These are phyloP conservation scores for Craseonycteris thonglongyai DNA, from an alignment of 2,113 vertebrate genomes.

Conservation along the genomic window DNA sequence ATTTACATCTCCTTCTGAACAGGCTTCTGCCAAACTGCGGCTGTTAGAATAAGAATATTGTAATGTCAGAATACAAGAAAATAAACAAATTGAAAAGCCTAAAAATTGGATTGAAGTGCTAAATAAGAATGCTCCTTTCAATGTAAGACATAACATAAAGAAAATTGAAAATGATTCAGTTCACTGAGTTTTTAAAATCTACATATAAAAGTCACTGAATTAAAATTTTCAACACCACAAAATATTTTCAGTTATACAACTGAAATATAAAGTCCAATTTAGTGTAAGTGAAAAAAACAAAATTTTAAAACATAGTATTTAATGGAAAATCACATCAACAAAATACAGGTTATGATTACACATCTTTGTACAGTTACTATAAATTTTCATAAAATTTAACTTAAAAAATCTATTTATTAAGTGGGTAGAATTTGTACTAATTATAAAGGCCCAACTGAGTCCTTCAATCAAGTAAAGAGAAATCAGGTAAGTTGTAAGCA, in stretches of 20 bases:
- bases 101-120: not conserved
- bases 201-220: conserved; percentile 5
- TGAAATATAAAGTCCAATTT: not conserved
- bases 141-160: not conserved
- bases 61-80: not conserved
- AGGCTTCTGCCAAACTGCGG: conserved; percentile 99
- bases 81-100: not conserved
- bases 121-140: not conserved
- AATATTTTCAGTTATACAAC: not conserved
- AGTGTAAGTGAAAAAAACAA: not conserved
- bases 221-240: not conserved
- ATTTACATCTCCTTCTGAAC: conserved; percentile 98
- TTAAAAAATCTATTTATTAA: not conserved
- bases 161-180: not conserved
- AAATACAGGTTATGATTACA: not conserved
- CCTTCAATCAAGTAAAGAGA: conserved; percentile 18
- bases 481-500: not conserved
- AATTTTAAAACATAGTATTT: not conserved
- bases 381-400: not conserved
- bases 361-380: not conserved
- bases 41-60: conserved; percentile 71
- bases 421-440: not conserved
- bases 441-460: not conserved
- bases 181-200: not conserved
- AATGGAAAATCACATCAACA: not conserved